A percentile compares a stretch with the other conserved stretches of the same genome.
Evolutionary conservation across 2,888 invertebrate genomes (phyloP).

Genomic region (Polylopha cassiicola): DNA sequence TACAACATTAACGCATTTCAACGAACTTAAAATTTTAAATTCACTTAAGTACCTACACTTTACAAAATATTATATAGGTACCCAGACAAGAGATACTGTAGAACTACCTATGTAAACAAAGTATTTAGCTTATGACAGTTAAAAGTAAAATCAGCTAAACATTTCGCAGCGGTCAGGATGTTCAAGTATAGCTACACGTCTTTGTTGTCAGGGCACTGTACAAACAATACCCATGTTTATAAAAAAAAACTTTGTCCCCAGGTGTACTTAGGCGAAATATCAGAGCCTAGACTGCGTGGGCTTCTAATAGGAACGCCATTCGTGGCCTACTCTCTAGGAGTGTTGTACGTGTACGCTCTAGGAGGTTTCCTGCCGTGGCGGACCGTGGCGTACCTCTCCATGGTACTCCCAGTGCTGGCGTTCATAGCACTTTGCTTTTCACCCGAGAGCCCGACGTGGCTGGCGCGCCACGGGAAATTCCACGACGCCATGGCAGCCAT

Average conservation of each 20-base stretch:
- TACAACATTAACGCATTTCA: no score
- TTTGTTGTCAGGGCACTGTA: background rate
- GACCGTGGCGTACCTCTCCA: constrained; percentile 80
- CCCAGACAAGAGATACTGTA: no score
- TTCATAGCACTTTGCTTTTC: constrained; percentile 79
- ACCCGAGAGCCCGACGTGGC: constrained; percentile 87
- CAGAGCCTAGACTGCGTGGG: constrained; percentile 83
- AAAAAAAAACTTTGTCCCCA: constrained; percentile 41
- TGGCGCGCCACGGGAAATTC: constrained; percentile 79
- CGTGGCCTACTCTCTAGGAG: constrained; percentile 85
- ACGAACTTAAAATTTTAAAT: no score
- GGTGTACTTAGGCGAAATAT: constrained; percentile 86
- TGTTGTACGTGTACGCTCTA: constrained; percentile 83
- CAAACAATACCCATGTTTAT: background rate
- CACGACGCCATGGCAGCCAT: constrained; percentile 77
- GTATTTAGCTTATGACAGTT: no score
- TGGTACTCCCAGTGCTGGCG: constrained; percentile 78
- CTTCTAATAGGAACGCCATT: constrained; percentile 83
- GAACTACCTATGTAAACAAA: no score
- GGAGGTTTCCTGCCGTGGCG: constrained; percentile 84
- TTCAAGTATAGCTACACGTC: background rate
- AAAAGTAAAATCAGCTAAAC: no score
- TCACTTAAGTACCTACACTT: no score
- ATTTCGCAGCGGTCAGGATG: no score
- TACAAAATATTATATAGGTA: no score